These are phyloP conservation scores for Chaetura pelagica DNA, from an alignment of 2,113 vertebrate genomes.

Conservation along the genomic window DNA sequence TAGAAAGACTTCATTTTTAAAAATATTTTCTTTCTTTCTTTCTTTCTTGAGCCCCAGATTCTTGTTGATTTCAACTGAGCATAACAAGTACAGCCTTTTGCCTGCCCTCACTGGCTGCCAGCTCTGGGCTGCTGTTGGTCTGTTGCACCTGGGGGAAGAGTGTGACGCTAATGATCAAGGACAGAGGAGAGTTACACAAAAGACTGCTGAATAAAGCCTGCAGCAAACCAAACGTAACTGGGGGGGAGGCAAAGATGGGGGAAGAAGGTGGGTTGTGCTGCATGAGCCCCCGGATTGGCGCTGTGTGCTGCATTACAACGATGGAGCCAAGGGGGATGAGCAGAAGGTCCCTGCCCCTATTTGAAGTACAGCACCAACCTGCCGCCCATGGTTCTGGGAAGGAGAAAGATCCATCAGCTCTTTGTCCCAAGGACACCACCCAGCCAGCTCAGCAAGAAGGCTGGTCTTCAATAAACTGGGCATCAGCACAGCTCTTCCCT, in stretches of 20 bases:
- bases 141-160: not conserved
- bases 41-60: not conserved
- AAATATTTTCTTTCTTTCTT: not conserved
- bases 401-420: not conserved
- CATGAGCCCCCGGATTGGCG: accelerated
- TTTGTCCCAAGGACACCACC: not conserved
- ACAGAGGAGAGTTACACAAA: constrained; percentile 40
- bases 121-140: constrained; percentile 7
- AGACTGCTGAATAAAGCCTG: constrained; percentile 37
- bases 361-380: not conserved
- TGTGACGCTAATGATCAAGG: constrained; percentile 33
- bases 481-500: not conserved
- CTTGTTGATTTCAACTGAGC: not conserved
- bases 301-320: not conserved
- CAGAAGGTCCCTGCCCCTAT: not conserved
- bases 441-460: accelerated
- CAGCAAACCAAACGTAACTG: constrained; percentile 12
- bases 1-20: not conserved
- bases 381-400: accelerated
- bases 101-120: not conserved
- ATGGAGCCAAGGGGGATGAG: accelerated
- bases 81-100: not conserved
- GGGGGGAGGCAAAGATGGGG: not conserved
- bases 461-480: not conserved
- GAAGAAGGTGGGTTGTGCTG: not conserved